These are phyloP conservation scores for Zygogramma bicolorata DNA, from an alignment of 2,888 invertebrate genomes.

Conservation along the genomic window DNA sequence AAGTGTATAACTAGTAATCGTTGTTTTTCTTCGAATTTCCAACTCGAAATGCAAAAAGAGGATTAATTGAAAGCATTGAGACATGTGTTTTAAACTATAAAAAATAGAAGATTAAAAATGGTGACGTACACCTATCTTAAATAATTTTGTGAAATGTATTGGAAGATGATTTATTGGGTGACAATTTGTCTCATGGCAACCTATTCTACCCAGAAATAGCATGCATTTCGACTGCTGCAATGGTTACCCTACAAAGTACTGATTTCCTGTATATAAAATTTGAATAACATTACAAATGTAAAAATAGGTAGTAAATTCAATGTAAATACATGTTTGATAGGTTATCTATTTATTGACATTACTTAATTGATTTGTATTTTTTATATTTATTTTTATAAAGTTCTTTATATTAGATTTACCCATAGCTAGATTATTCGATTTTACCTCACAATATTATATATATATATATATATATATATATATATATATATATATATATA, in stretches of 20 bases:
- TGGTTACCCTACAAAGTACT: slow-evolving; percentile 52
- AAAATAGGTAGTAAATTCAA: slow-evolving; percentile 21
- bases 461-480: too few species aligned
- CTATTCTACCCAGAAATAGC: background rate
- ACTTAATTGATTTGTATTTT: slow-evolving; percentile 37
- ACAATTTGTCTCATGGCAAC: background rate
- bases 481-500: too few species aligned
- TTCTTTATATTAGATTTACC: slow-evolving; percentile 15
- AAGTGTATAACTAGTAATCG: too few species aligned
- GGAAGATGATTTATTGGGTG: background rate
- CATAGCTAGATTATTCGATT: slow-evolving; percentile 12
- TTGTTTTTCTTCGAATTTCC: too few species aligned
- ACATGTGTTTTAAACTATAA: too few species aligned
- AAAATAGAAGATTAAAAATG: too few species aligned
- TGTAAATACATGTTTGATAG: slow-evolving; percentile 35
- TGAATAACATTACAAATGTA: slow-evolving; percentile 18
- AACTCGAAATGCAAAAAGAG: too few species aligned
- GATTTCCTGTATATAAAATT: slow-evolving; percentile 37
- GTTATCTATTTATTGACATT: slow-evolving; percentile 35
- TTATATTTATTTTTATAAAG: slow-evolving; percentile 41
- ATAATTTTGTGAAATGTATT: background rate
- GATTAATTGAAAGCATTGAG: too few species aligned
- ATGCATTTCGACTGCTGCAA: slow-evolving; percentile 4
- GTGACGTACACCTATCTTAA: background rate
- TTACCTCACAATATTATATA: slow-evolving; percentile 20